phyloP scores from a whole-genome alignment of 2,888 invertebrate species.

The Calameuta filiformis region DNA sequence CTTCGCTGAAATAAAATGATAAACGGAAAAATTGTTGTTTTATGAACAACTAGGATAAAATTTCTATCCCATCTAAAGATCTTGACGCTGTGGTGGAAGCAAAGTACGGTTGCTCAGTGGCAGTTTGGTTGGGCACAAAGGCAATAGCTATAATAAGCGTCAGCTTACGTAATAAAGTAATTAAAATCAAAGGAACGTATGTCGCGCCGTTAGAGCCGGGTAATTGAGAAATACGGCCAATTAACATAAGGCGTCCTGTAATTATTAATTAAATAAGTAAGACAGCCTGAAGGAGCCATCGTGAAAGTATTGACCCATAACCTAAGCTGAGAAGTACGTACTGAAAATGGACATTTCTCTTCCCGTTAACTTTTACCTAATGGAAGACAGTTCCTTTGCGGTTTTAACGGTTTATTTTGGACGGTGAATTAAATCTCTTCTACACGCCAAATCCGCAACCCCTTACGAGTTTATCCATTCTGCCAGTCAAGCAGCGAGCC shows the following conservation, averaged over 20 bases:
- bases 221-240: constrained; percentile 30
- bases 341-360: not conserved
- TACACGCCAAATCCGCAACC: not conserved
- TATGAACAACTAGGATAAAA: too few species aligned
- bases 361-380: not conserved
- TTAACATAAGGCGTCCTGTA: constrained; percentile 28
- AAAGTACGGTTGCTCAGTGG: too few species aligned
- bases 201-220: not conserved
- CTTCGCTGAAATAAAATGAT: too few species aligned
- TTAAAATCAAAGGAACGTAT: not conserved
- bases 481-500: not conserved
- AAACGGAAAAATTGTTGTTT: too few species aligned
- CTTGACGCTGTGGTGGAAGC: too few species aligned
- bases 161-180: not conserved
- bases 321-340: not conserved
- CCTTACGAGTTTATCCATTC: not conserved
- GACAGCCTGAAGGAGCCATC: constrained; percentile 5
- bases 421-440: not conserved
- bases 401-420: not conserved
- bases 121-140: too few species aligned
- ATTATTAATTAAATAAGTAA: constrained; percentile 37
- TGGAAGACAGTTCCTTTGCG: not conserved
- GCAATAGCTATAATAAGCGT: not conserved
- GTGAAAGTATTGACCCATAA: not conserved
- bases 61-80: too few species aligned